A percentile compares a stretch with the other conserved stretches of the same genome.
These are phyloP conservation scores for Bostrychus sinensis DNA, from an alignment of 2,113 vertebrate species.

Conservation along the genomic window DNA sequence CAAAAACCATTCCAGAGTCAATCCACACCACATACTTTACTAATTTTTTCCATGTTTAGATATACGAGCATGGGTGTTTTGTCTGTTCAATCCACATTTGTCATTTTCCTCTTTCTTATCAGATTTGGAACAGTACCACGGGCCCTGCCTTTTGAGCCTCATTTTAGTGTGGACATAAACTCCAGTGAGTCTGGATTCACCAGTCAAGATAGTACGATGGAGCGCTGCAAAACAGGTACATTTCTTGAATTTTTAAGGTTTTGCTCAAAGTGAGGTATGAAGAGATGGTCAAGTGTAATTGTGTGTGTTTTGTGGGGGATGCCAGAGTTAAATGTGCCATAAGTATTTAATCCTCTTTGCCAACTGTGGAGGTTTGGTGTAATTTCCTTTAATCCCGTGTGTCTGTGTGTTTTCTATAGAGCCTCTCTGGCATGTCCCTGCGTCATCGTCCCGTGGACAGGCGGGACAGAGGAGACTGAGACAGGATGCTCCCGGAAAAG, in stretches of 20 bases:
- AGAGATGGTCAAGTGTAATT: constrained; percentile 22
- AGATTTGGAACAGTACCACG: constrained; percentile 82
- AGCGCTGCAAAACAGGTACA: constrained; percentile 87
- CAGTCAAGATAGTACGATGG: constrained; percentile 90
- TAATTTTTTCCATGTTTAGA: neutral
- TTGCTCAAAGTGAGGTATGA: constrained; percentile 12
- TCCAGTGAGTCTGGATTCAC: constrained; percentile 88
- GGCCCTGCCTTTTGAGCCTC: constrained; percentile 80
- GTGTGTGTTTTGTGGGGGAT: constrained; percentile 25
- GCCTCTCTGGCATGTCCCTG: constrained; percentile 89
- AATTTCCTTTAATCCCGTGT: constrained; percentile 62
- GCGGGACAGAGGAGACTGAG: constrained; percentile 79
- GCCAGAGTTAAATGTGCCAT: constrained; percentile 61
- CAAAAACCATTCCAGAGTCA: constrained; percentile 34
- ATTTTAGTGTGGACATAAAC: constrained; percentile 77
- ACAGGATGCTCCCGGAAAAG: constrained; percentile 86
- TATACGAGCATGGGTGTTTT: neutral
- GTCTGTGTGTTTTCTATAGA: constrained; percentile 78
- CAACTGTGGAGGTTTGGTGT: constrained; percentile 48
- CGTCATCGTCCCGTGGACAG: constrained; percentile 74
- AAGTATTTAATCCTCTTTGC: constrained; percentile 74
- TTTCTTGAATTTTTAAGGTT: neutral
- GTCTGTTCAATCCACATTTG: constrained; percentile 12
- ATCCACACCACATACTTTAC: neutral
- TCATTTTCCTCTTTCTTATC: neutral